A percentile compares a stretch with the other conserved stretches of the same genome.
Conservation (phyloP, 1,140 invertebrate genomes). For the Paralvinella palmiformis region DNA sequence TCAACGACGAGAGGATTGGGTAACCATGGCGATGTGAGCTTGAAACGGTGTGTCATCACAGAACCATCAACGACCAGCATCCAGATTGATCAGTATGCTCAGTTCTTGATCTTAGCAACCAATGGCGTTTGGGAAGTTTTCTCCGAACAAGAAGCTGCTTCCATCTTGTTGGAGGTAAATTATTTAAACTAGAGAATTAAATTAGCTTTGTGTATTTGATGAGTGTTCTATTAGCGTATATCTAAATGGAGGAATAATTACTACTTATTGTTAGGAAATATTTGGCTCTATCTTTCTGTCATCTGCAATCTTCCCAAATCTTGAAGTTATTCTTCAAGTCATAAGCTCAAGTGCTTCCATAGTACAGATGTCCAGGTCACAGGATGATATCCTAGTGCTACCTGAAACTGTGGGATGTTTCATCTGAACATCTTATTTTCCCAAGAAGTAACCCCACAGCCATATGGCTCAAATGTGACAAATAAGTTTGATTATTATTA, state of each 20-base stretch:
- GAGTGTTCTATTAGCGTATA: not conserved
- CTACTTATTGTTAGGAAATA: not conserved
- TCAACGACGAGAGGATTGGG: slow-evolving; percentile 44
- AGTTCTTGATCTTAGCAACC: slow-evolving; percentile 45
- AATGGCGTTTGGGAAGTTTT: slow-evolving; percentile 46
- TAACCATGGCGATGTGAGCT: slow-evolving; percentile 44
- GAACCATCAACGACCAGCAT: slow-evolving; percentile 36
- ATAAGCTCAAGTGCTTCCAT: not conserved
- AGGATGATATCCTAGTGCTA: too few species aligned
- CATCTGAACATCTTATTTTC: too few species aligned
- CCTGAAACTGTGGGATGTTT: too few species aligned
- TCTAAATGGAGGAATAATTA: not conserved
- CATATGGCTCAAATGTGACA: too few species aligned
- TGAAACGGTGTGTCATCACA: slow-evolving; percentile 39
- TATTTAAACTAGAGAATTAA: not conserved
- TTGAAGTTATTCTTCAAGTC: not conserved
- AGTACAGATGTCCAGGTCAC: too few species aligned
- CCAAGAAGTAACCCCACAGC: too few species aligned
- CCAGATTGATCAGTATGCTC: slow-evolving; percentile 40
- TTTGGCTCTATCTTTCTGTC: not conserved
- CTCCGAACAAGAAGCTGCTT: slow-evolving; percentile 38
- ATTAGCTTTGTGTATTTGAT: not conserved
- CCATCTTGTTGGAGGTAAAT: slow-evolving; percentile 37
- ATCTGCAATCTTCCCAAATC: not conserved
- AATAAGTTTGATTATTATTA: too few species aligned